phyloP scores from a whole-genome alignment of 2,113 vertebrate genomes.

The Erythrocercus mccallii region DNA sequence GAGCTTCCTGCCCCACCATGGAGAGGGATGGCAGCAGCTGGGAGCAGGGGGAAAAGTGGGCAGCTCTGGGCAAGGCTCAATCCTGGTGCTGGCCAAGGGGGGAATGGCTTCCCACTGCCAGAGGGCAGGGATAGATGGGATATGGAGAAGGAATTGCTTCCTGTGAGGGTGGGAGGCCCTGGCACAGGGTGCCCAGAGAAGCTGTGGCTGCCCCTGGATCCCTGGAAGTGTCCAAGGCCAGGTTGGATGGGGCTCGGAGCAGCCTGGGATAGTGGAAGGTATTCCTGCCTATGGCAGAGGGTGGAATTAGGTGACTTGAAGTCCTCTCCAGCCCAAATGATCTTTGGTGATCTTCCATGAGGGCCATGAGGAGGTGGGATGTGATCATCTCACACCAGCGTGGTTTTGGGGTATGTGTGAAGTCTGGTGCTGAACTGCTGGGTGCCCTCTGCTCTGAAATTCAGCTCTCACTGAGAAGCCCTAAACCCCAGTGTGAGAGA shows the following conservation, averaged over 20 bases:
- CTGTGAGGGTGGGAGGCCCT: neutral
- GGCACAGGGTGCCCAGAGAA: neutral
- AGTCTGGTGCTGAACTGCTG: neutral
- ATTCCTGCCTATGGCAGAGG: neutral
- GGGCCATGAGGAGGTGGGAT: no score
- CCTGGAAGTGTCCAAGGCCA: neutral
- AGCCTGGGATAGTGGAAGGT: rapidly evolving
- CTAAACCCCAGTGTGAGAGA: neutral
- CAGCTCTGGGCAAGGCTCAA: neutral
- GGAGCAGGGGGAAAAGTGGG: neutral
- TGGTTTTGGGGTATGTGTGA: neutral
- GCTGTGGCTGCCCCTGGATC: neutral
- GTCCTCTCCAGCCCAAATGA: neutral
- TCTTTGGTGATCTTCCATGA: neutral
- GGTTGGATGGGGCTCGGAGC: rapidly evolving
- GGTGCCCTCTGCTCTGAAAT: neutral
- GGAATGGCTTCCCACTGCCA: neutral
- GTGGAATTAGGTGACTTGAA: neutral
- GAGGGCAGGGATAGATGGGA: rapidly evolving
- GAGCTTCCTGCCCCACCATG: rapidly evolving
- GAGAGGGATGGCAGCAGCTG: neutral
- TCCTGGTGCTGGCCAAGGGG: neutral
- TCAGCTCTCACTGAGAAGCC: neutral
- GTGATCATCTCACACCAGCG: rapidly evolving
- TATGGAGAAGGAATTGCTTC: neutral